Evolutionary conservation across 2,113 vertebrate species (phyloP).

Genomic region (Salminus brasiliensis): DNA sequence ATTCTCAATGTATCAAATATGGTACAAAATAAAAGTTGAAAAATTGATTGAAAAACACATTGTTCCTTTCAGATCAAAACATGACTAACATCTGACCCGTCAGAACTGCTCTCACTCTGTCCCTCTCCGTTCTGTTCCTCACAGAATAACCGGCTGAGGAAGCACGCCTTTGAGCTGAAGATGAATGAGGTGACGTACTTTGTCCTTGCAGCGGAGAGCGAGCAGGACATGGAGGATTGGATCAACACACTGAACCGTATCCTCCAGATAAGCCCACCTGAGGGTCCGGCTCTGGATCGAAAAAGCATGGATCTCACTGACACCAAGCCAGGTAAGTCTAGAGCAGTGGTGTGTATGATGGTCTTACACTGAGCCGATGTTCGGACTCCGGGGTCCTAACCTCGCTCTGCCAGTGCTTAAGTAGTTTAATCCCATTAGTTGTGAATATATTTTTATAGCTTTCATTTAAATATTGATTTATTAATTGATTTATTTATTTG

Average conservation of each 20-base stretch:
- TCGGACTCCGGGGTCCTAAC: background rate
- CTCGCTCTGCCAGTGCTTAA: background rate
- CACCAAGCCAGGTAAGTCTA: constrained; percentile 83
- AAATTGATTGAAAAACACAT: no score
- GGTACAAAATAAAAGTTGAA: no score
- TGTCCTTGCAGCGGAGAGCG: constrained; percentile 95
- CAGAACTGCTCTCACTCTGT: background rate
- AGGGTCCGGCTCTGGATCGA: constrained; percentile 84
- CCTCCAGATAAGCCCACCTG: constrained; percentile 93
- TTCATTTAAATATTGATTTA: no score
- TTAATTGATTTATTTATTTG: no score
- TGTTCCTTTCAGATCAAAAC: no score
- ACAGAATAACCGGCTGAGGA: constrained; percentile 90
- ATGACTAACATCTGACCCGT: background rate
- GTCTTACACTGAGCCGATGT: background rate
- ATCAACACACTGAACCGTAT: constrained; percentile 93
- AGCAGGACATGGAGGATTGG: constrained; percentile 99
- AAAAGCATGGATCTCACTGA: constrained; percentile 91
- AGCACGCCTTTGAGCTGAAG: constrained; percentile 96
- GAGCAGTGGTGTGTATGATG: background rate
- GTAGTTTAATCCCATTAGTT: no score
- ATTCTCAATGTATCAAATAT: no score
- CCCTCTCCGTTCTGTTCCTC: background rate
- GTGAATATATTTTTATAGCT: no score
- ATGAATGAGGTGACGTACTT: constrained; percentile 99